Evolutionary conservation across 2,888 invertebrate genomes (phyloP).

Genomic region (Plusia festucae): DNA sequence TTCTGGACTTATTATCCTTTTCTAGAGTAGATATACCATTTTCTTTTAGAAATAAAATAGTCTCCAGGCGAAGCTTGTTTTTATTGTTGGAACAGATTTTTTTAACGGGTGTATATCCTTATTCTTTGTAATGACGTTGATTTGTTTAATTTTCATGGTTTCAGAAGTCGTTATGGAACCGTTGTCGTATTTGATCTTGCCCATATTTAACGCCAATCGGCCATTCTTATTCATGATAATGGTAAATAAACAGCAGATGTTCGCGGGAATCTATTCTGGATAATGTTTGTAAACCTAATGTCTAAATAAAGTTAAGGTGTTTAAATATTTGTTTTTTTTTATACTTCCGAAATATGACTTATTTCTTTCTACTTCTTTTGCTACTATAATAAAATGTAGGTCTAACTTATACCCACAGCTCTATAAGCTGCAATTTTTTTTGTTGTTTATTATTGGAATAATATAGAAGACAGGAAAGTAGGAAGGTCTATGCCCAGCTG

Average conservation of each 20-base stretch:
- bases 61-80: too few species aligned
- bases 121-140: not conserved
- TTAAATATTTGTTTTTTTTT: not conserved
- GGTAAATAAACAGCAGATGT: conserved; percentile 9
- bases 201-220: conserved; percentile 49
- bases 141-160: conserved; percentile 20
- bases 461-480: too few species aligned
- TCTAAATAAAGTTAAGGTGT: not conserved
- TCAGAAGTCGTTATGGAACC: conserved; percentile 20
- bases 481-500: too few species aligned
- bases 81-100: not conserved
- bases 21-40: too few species aligned
- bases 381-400: not conserved
- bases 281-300: not conserved
- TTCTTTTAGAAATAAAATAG: too few species aligned
- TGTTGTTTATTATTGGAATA: too few species aligned
- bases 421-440: too few species aligned
- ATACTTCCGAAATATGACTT: not conserved
- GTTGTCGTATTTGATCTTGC: not conserved
- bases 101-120: not conserved
- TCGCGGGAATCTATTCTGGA: conserved; percentile 13
- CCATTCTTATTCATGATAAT: conserved; percentile 61
- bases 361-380: too few species aligned
- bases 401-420: too few species aligned
- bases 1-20: not conserved